Conservation (phyloP, 2,797 vertebrate genomes). For the Sebastes steindachneri region DNA sequence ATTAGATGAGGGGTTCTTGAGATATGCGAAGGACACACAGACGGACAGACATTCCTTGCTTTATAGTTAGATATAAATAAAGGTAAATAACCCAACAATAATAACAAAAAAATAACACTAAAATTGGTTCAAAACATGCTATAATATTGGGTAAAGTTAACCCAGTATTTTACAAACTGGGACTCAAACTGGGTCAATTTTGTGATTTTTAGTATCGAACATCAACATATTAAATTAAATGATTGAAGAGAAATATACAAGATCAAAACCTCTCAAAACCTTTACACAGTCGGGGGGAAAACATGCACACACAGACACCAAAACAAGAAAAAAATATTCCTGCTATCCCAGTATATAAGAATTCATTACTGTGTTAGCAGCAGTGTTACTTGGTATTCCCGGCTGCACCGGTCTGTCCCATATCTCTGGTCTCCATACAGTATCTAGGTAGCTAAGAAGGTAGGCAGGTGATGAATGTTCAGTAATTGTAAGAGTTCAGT, state of each 20-base stretch:
- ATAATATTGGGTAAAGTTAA: not conserved
- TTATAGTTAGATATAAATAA: not conserved
- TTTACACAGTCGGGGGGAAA: not conserved
- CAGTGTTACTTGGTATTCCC: constrained; percentile 62
- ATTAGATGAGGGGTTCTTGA: not conserved
- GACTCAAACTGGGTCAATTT: constrained; percentile 6
- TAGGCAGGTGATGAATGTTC: constrained; percentile 82
- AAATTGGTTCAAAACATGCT: not conserved
- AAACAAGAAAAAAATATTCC: constrained; percentile 5
- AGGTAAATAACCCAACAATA: not conserved
- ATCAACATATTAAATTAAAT: not conserved
- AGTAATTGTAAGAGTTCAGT: constrained; percentile 87
- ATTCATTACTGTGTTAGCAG: constrained; percentile 52
- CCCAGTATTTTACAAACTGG: not conserved
- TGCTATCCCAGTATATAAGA: constrained; percentile 34
- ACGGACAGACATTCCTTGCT: not conserved
- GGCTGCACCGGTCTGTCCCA: constrained; percentile 43
- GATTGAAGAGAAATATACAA: not conserved
- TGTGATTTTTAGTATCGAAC: not conserved
- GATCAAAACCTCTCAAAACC: not conserved
- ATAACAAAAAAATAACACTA: not conserved
- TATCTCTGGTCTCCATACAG: constrained; percentile 67
- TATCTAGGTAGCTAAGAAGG: constrained; percentile 67
- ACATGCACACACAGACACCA: not conserved
- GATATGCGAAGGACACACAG: not conserved